phyloP scores from a whole-genome alignment of 2,888 invertebrate species.

The Callosobruchus maculatus region DNA sequence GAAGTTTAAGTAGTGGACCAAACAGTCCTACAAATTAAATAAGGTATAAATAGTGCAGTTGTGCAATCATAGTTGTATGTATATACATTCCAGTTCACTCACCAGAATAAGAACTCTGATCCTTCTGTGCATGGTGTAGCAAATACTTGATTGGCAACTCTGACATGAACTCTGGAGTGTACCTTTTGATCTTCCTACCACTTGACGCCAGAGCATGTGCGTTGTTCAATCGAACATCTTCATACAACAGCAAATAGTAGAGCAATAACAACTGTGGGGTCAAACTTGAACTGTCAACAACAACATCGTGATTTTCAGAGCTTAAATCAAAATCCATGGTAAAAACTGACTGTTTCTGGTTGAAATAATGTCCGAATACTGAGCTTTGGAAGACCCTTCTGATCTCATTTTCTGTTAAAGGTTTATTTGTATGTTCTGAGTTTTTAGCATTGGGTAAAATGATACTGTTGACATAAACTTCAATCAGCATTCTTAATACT shows the following conservation, averaged over 20 bases:
- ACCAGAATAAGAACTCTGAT: conserved; percentile 83
- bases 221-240: conserved; percentile 80
- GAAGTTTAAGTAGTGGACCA: conserved; percentile 78
- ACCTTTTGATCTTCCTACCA: conserved; percentile 75
- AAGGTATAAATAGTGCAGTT: too few species aligned
- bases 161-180: conserved; percentile 82
- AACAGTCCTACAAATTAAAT: conserved; percentile 59
- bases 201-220: conserved; percentile 63
- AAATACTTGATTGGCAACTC: conserved; percentile 92
- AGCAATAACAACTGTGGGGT: conserved; percentile 85
- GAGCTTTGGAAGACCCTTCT: conserved; percentile 77
- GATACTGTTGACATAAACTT: conserved; percentile 92
- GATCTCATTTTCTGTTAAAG: conserved; percentile 87
- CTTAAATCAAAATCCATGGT: conserved; percentile 53
- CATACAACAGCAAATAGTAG: conserved; percentile 89
- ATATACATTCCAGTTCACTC: conserved; percentile 3
- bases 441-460: conserved; percentile 67
- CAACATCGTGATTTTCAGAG: conserved; percentile 51
- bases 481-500: conserved; percentile 82
- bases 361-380: conserved; percentile 70
- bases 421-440: conserved; percentile 77
- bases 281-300: conserved; percentile 63
- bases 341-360: conserved; percentile 55
- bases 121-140: conserved; percentile 86
- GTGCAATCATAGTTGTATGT: too few species aligned